Conservation (phyloP, 2,888 invertebrate species). For the Anagyrus pseudococci region DNA sequence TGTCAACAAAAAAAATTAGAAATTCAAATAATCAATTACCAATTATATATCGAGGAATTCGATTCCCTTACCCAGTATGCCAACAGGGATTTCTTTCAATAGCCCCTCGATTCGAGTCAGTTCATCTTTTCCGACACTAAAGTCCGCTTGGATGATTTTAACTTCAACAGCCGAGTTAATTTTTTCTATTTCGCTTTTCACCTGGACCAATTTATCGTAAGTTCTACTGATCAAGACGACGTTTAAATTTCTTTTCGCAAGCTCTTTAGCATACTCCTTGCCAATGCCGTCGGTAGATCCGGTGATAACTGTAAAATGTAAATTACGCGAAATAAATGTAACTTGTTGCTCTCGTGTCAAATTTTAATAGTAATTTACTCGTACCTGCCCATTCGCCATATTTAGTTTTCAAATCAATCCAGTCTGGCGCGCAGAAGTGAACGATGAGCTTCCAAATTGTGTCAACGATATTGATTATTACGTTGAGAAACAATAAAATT, state of each 20-base stretch:
- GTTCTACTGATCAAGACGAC: slow-evolving; percentile 82
- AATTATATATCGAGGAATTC: too few species aligned
- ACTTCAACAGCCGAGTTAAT: slow-evolving; percentile 65
- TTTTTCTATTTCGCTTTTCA: slow-evolving; percentile 74
- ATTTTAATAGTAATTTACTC: background rate
- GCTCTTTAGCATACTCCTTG: slow-evolving; percentile 81
- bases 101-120: slow-evolving; percentile 69
- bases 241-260: slow-evolving; percentile 79
- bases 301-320: slow-evolving; percentile 75
- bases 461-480: background rate
- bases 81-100: slow-evolving; percentile 78
- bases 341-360: too few species aligned
- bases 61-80: slow-evolving; percentile 73
- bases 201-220: slow-evolving; percentile 74
- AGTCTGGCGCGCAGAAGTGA: slow-evolving; percentile 46
- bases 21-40: too few species aligned
- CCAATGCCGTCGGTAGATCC: slow-evolving; percentile 93
- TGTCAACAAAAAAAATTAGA: too few species aligned
- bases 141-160: slow-evolving; percentile 80
- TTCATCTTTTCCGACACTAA: slow-evolving; percentile 69
- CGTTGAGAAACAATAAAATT: background rate
- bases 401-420: slow-evolving; percentile 60
- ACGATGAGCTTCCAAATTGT: slow-evolving; percentile 49
- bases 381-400: slow-evolving; percentile 90
- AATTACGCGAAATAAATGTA: too few species aligned